These are phyloP conservation scores for Dolichoris vasculosae DNA, from an alignment of 1,140 invertebrate species.

Conservation along the genomic window DNA sequence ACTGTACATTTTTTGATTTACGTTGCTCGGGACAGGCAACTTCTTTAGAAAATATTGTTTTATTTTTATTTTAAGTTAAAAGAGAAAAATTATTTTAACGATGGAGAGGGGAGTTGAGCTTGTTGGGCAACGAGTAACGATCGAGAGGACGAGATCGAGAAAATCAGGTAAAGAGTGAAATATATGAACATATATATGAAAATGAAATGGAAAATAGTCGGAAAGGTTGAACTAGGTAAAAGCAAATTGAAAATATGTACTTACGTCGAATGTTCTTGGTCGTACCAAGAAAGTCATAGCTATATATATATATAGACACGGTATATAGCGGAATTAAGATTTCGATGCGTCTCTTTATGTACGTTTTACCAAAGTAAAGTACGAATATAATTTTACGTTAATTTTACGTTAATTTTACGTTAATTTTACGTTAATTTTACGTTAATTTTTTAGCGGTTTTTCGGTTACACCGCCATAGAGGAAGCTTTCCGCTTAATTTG, in stretches of 20 bases:
- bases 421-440: too few relatives aligned
- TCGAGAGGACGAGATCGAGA: constrained; percentile 5
- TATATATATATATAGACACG: constrained; percentile 21
- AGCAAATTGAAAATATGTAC: constrained; percentile 51
- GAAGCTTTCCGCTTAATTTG: constrained; percentile 43
- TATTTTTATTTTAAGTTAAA: constrained; percentile 35
- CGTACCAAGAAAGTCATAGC: constrained; percentile 50
- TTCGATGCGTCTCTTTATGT: constrained; percentile 50
- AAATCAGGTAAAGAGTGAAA: constrained; percentile 41
- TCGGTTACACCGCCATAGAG: constrained; percentile 26
- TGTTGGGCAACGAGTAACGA: constrained; percentile 30
- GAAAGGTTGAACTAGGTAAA: constrained; percentile 47
- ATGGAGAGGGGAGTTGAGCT: constrained; percentile 9
- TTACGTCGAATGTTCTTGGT: constrained; percentile 47
- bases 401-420: too few relatives aligned
- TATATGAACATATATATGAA: too few relatives aligned
- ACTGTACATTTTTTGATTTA: constrained; percentile 49
- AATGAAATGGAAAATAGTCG: too few relatives aligned
- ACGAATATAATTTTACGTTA: too few relatives aligned
- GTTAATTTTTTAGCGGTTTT: constrained; percentile 45
- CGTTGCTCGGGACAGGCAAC: constrained; percentile 28
- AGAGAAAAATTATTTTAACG: constrained; percentile 24
- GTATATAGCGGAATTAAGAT: constrained; percentile 47
- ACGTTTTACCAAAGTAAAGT: constrained; percentile 53
- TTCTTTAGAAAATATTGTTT: constrained; percentile 9